Percentiles rank a stretch among this genome's conserved stretches.
These are phyloP conservation scores for Salpingus planirostris DNA, from an alignment of 2,888 invertebrate species.

Conservation along the genomic window DNA sequence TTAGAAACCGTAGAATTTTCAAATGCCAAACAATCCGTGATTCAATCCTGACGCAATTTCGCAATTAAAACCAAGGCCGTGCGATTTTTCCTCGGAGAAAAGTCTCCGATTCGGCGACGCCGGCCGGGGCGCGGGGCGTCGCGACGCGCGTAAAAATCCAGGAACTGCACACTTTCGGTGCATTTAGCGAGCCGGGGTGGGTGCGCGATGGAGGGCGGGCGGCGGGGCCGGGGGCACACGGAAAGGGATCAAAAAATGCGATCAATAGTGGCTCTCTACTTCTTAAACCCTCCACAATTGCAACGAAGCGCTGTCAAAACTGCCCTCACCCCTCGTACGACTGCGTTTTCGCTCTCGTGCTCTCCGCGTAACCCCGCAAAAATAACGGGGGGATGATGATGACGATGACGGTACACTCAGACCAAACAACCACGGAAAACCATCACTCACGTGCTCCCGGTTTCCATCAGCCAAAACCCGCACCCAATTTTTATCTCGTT, in stretches of 20 bases:
- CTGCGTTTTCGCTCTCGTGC: too few species aligned
- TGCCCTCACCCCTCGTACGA: conserved; percentile 26
- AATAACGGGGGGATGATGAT: too few species aligned
- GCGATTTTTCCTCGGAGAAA: conserved; percentile 31
- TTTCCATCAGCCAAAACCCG: too few species aligned
- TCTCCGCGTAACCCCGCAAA: conserved; percentile 5
- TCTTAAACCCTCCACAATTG: conserved; percentile 44
- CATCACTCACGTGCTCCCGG: too few species aligned
- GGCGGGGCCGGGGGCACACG: conserved; percentile 27
- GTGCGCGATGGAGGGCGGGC: conserved; percentile 22
- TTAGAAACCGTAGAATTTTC: conserved; percentile 32
- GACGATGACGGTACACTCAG: too few species aligned
- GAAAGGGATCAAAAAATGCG: conserved; percentile 45
- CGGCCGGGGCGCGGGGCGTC: conserved; percentile 1
- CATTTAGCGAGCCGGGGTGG: conserved; percentile 28
- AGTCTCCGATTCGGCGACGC: too few species aligned
- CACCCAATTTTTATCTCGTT: too few species aligned
- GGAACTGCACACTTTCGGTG: conserved; percentile 29
- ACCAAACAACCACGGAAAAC: too few species aligned
- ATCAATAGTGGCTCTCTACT: conserved; percentile 42
- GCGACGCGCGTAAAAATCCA: conserved; percentile 25
- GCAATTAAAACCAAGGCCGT: conserved; percentile 34
- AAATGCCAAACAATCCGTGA: conserved; percentile 30
- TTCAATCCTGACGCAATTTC: conserved; percentile 30
- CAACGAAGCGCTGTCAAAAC: conserved; percentile 42